Base-by-base conservation (phyloP, 2,888 invertebrate genomes). In the Limnephilus auricula region DNA sequence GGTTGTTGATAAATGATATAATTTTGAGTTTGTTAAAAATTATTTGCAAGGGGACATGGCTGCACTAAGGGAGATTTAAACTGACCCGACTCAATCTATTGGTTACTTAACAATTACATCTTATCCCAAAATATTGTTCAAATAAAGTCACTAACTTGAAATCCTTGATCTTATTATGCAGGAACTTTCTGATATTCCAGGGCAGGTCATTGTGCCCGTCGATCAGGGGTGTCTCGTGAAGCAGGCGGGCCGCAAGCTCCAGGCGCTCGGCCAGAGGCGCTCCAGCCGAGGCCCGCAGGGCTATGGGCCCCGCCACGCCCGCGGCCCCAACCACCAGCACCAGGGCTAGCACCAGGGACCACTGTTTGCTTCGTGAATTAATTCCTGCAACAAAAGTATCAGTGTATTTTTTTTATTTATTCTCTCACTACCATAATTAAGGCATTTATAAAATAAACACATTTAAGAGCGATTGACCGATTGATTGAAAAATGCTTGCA, bases 171-270 rank as follows among this genome's bases (percentile, higher is more conserved):
- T 97, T 97, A 95, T 98, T 98, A 95, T 98, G 98, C 94, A 98
- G 96, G 95, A 98, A 98, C 95, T 98, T 98, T 93, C 98, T 96
- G 95, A 98, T 98, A 95, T 98, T 98, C 98, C 98, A 98, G 25
- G 98, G 98, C 93, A 98, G 96, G 95, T 98, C 98, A 95, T 98
- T 98, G 96, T 98, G 98, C 93, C 98, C 98, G 95, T 98, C 98
- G 94, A 98, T 96, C 93, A 98, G 97, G 93, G 98, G 98, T 93
- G 97, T 97, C 95, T 98, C 97, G 94, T 97, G 97, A 93, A 98
- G 95, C 45, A 98, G 96, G 93, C 97, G 96, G 92, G 97, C 97
- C 18, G 97, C 98, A 92, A 97, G 97, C 93, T 97, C 97, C 93
- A 98, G 95, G 87, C 98, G 96, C 95, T 98, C 98, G 94, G 97